phyloP scores from a whole-genome alignment of 2,888 invertebrate species.

The Harpalus rufipes region DNA sequence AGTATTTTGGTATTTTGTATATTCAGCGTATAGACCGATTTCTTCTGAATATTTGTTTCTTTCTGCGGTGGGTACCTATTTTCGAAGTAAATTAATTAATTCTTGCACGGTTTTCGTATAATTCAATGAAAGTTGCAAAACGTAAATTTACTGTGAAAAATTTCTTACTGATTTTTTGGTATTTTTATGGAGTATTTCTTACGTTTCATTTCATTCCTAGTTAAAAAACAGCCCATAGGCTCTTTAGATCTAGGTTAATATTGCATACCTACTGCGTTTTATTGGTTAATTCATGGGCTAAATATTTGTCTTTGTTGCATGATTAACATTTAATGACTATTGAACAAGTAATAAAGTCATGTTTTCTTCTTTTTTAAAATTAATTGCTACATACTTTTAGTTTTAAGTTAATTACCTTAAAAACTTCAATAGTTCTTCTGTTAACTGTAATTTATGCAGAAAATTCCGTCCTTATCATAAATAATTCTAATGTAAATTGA shows the following conservation, averaged over 20 bases:
- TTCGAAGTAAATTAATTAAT: no score
- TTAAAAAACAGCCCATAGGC: no score
- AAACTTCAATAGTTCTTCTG: background rate
- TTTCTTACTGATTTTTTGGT: background rate
- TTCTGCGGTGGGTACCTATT: no score
- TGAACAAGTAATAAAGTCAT: background rate
- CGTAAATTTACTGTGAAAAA: background rate
- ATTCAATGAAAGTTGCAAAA: no score
- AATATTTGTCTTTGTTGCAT: background rate
- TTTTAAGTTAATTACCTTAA: conserved; percentile 3
- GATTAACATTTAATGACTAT: background rate
- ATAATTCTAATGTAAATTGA: background rate
- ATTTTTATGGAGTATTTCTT: background rate
- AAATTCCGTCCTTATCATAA: background rate
- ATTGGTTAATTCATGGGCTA: background rate
- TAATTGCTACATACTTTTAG: background rate
- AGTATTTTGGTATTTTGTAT: no score
- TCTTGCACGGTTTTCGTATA: no score
- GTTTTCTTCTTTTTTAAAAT: background rate
- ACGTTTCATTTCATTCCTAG: no score
- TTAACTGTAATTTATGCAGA: background rate
- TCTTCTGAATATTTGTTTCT: no score
- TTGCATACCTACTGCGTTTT: background rate
- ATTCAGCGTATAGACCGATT: no score
- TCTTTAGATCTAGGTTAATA: no score